Percentiles rank a stretch among this genome's conserved stretches.
phyloP scores from a whole-genome alignment of 2,888 invertebrate species.

The Brassicogethes aeneus region DNA sequence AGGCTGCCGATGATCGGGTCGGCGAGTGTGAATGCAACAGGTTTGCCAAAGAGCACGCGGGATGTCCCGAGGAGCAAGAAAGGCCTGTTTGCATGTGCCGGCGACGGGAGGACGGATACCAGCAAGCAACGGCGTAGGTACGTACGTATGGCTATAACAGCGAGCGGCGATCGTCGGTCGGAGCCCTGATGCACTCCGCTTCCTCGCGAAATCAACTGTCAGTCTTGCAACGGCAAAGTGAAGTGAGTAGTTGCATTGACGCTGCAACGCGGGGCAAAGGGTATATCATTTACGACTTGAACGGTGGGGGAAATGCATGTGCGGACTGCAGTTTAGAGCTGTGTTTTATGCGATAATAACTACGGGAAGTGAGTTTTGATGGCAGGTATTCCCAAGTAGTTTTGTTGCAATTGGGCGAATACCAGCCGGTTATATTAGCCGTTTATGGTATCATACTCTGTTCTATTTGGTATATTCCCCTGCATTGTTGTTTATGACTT shows the following conservation, averaged over 20 bases:
- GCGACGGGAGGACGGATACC: neutral
- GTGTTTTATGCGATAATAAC: conserved; percentile 41
- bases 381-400: conserved; percentile 35
- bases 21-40: conserved; percentile 1
- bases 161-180: neutral
- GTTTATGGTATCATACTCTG: conserved; percentile 36
- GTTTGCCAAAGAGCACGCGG: conserved; percentile 1
- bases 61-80: neutral
- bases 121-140: too few relatives aligned
- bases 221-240: conserved; percentile 38
- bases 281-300: conserved; percentile 35
- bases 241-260: conserved; percentile 37
- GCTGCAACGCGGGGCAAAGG: conserved; percentile 33
- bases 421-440: conserved; percentile 34
- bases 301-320: conserved; percentile 37
- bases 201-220: conserved; percentile 35
- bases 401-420: conserved; percentile 35
- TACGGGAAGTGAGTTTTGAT: conserved; percentile 41
- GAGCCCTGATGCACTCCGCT: conserved; percentile 12
- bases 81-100: conserved; percentile 1
- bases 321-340: conserved; percentile 41
- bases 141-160: too few relatives aligned
- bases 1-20: neutral
- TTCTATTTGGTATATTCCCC: conserved; percentile 36
- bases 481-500: conserved; percentile 27